Base-by-base conservation (phyloP, 2,113 vertebrate genomes). In the Phylloscopus trochiloides region DNA sequence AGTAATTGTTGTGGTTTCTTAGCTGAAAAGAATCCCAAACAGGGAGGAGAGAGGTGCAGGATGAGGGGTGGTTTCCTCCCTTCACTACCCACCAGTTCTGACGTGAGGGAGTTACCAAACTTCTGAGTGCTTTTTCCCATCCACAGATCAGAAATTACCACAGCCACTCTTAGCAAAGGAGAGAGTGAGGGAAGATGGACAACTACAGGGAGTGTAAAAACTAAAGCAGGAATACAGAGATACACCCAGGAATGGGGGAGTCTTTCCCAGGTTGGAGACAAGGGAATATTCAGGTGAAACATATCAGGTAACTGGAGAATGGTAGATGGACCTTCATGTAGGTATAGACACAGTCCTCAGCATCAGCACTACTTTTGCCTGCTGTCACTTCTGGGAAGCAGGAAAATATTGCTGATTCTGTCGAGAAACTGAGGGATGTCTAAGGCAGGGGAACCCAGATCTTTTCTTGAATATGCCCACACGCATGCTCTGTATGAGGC, bases 401-500 rank as follows among this genome's bases (percentile, higher is more conserved):
- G 34, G 32, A 45, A 63, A 81, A 59, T 0, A 2, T 55, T 90
- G 36, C 34, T 50, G 17, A 7, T 74, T n/a, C 45, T 4, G 0
- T 9, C 52, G 22, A 65, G 86, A 88, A 89, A 68, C 28, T 3
- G 2, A 94, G 18, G 9, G n/a, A 52, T 45, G 57, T 36, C 42
- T 50, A 12, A 76, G 45, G 51, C 28, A 68, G 21, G 25, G 67
- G 28, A 65, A 57, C 6, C 0, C 4, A 65, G 48, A 73, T 50
- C n/a, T 92, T 55, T 47, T 42, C 50, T 54, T 50, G 42, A 50
- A 17, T 25, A 50, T 17, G 15, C 14, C 48, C 54, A 57, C 42
- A 43, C 4, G 7, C 10, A 31, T 1, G 1, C 21, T 74, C 34
- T 40, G 24, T 21, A 52, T 0, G 0, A 47, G 32, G 38, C 29